Conservation (phyloP, 1,140 invertebrate species). For the Heliconius eleuchia region DNA sequence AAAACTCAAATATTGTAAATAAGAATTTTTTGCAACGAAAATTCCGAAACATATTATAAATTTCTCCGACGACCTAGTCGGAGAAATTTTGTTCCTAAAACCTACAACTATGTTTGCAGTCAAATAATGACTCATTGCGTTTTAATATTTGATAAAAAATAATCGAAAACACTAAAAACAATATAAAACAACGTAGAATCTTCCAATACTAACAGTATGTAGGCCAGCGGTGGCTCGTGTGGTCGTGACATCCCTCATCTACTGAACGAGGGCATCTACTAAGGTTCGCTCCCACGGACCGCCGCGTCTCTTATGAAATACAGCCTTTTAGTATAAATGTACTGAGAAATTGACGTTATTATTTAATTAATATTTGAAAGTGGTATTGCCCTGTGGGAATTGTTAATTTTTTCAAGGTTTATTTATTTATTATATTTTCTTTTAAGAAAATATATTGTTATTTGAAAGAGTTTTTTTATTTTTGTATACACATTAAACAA, state of each 20-base stretch:
- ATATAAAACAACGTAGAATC: background rate
- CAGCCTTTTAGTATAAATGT: constrained; percentile 26
- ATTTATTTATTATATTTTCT: background rate
- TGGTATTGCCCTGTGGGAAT: background rate
- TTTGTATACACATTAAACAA: no score
- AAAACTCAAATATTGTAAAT: no score
- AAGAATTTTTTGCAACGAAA: no score
- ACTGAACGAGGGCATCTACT: constrained; percentile 24
- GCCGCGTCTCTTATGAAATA: constrained; percentile 35
- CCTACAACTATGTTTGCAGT: no score
- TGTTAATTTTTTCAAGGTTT: background rate
- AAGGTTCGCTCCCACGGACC: constrained; percentile 47
- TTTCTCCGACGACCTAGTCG: no score
- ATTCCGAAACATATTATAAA: no score
- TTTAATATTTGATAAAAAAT: no score
- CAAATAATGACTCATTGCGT: no score
- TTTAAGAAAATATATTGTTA: no score
- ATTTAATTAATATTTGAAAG: constrained; percentile 19
- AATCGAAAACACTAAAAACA: no score
- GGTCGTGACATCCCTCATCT: constrained; percentile 51
- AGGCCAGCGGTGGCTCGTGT: constrained; percentile 38
- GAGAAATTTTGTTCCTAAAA: no score
- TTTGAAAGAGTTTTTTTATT: no score
- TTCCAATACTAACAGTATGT: background rate
- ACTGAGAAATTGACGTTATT: constrained; percentile 14